phyloP scores from a whole-genome alignment of 2,113 vertebrate species.

The Erinaceus europaeus region DNA sequence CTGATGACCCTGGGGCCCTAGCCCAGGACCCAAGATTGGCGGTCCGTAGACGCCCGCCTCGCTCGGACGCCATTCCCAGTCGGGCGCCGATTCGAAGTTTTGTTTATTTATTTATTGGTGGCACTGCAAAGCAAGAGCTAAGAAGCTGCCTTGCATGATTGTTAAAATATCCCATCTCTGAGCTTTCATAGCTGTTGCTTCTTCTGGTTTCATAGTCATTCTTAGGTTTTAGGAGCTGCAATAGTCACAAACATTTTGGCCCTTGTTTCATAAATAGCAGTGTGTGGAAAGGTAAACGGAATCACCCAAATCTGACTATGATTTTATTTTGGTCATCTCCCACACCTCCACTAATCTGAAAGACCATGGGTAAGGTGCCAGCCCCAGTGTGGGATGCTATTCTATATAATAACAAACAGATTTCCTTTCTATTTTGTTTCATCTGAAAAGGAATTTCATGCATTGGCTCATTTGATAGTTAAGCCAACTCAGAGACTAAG shows the following conservation, averaged over 20 bases:
- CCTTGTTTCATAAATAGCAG: not conserved
- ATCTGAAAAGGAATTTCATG: not conserved
- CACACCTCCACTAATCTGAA: not conserved
- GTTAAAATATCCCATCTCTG: not conserved
- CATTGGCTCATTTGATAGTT: not conserved
- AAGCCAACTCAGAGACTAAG: not conserved
- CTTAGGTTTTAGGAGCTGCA: not conserved
- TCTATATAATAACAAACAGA: not conserved
- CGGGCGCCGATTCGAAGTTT: not conserved
- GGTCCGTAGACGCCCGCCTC: accelerated
- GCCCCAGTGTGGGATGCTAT: not conserved
- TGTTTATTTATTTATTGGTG: not conserved
- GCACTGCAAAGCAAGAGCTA: not conserved
- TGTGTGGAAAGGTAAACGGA: not conserved
- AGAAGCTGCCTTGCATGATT: not conserved
- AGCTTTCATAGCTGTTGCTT: not conserved
- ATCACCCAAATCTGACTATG: not conserved
- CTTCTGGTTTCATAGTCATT: not conserved
- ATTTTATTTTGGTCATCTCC: not conserved
- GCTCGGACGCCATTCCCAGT: slow-evolving; percentile 33
- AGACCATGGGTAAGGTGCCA: not conserved
- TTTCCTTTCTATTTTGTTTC: slow-evolving; percentile 3
- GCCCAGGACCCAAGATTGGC: not conserved
- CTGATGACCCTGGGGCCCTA: accelerated
- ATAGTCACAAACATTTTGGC: not conserved